phyloP scores from a whole-genome alignment of 2,888 invertebrate genomes.

The Sphecodes monilicornis region DNA sequence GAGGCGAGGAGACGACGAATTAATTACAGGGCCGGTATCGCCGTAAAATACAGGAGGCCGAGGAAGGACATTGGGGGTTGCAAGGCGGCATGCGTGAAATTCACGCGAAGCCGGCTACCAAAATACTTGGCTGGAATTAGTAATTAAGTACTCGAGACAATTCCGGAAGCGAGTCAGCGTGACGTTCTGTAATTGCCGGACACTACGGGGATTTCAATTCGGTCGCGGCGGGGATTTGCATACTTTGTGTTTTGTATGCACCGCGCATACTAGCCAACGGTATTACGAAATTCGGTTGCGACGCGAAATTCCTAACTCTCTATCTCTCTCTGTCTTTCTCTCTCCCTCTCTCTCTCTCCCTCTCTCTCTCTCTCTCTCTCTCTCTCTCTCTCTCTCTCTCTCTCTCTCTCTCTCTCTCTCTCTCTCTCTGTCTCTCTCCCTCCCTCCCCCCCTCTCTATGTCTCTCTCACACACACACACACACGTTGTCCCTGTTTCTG shows the following conservation, averaged over 20 bases:
- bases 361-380: constrained; percentile 22
- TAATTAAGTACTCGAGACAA: constrained; percentile 73
- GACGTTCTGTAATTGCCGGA: constrained; percentile 72
- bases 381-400: constrained; percentile 16
- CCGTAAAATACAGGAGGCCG: constrained; percentile 2
- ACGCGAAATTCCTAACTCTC: constrained; percentile 51
- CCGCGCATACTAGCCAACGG: constrained; percentile 56
- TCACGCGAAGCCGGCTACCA: constrained; percentile 45
- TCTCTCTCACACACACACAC: not conserved
- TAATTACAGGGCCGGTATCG: constrained; percentile 19
- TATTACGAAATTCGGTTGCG: constrained; percentile 71
- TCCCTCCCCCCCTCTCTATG: not conserved
- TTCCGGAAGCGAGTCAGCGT: constrained; percentile 67
- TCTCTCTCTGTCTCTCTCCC: constrained; percentile 16
- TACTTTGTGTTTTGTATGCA: constrained; percentile 73
- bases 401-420: constrained; percentile 13
- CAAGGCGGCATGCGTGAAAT: constrained; percentile 60
- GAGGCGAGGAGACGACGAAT: constrained; percentile 9
- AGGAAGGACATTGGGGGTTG: not conserved
- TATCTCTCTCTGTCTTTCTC: constrained; percentile 15
- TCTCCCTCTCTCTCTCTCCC: constrained; percentile 7
- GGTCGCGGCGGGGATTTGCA: constrained; percentile 66
- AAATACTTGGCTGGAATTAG: constrained; percentile 71
- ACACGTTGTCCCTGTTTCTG: not conserved
- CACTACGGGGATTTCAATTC: constrained; percentile 72